Conservation (phyloP, 2,888 invertebrate species). For the Linnaemya vulpina region DNA sequence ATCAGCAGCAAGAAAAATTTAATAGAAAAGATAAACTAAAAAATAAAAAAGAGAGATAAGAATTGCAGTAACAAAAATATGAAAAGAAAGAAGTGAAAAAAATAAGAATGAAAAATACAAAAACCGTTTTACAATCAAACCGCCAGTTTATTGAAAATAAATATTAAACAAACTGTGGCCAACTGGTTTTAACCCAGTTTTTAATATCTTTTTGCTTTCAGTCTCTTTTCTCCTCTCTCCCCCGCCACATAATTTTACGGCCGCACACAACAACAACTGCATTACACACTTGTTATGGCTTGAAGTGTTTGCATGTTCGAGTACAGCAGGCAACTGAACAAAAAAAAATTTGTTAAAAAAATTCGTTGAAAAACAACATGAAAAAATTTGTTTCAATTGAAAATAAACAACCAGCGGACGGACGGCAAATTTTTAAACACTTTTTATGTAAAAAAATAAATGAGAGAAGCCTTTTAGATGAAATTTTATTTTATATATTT, state of each 20-base stretch:
- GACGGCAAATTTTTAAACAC: not conserved
- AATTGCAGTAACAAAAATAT: slow-evolving; percentile 9
- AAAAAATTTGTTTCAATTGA: slow-evolving; percentile 28
- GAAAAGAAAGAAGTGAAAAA: slow-evolving; percentile 9
- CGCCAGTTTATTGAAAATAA: slow-evolving; percentile 5
- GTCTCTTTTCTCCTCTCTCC: not conserved
- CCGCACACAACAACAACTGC: slow-evolving; percentile 33
- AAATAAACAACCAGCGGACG: not conserved
- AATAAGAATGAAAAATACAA: slow-evolving; percentile 29
- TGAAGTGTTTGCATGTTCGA: slow-evolving; percentile 1
- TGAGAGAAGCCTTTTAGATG: too few relatives aligned
- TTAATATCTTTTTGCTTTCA: slow-evolving; percentile 11
- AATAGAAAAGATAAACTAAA: too few relatives aligned
- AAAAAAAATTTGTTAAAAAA: too few relatives aligned
- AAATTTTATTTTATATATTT: too few relatives aligned
- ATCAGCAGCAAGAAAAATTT: not conserved
- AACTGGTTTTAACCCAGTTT: slow-evolving; percentile 70
- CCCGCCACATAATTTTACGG: not conserved
- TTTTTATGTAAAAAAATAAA: too few relatives aligned
- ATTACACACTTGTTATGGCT: slow-evolving; percentile 45
- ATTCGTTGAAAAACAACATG: not conserved
- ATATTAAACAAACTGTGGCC: slow-evolving; percentile 50
- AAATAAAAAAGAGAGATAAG: slow-evolving; percentile 15
- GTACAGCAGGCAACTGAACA: not conserved
- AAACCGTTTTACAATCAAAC: slow-evolving; percentile 42